phyloP scores from a whole-genome alignment of 2,888 invertebrate species.

The Eremobia ochroleuca region DNA sequence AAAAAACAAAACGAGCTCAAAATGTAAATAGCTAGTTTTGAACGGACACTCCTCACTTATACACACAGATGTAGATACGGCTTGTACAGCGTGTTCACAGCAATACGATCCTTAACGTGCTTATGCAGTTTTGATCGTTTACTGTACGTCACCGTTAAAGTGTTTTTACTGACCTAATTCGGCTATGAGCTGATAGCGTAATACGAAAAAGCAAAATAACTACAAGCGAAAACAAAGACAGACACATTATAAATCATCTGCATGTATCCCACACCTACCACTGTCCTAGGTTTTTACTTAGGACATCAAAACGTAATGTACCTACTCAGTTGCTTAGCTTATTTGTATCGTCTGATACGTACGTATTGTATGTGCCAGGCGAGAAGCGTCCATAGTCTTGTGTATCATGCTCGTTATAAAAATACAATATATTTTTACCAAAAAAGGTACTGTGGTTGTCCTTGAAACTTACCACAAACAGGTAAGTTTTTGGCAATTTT shows the following conservation, averaged over 20 bases:
- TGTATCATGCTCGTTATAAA: constrained; percentile 31
- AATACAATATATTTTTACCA: constrained; percentile 22
- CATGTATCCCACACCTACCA: constrained; percentile 4
- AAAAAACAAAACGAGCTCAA: too few relatives aligned
- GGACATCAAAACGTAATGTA: constrained; percentile 9
- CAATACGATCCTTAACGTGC: too few relatives aligned
- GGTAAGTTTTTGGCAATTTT: not conserved
- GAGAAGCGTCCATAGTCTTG: not conserved
- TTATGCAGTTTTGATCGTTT: too few relatives aligned
- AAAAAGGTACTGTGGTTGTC: constrained; percentile 4
- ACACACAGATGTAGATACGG: too few relatives aligned
- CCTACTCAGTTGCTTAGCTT: constrained; percentile 35
- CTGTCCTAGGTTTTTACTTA: not conserved
- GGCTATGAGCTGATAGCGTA: not conserved
- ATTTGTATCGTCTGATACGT: constrained; percentile 32
- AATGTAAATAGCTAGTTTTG: too few relatives aligned
- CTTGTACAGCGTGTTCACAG: too few relatives aligned
- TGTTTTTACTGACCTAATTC: not conserved
- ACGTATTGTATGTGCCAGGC: constrained; percentile 21
- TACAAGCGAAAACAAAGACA: not conserved
- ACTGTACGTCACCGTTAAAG: not conserved
- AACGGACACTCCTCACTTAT: too few relatives aligned
- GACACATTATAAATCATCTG: constrained; percentile 9
- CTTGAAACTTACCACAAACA: not conserved
- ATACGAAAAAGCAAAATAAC: not conserved